A percentile compares a stretch with the other conserved stretches of the same genome.
Evolutionary conservation across 1,140 invertebrate species (phyloP).

Genomic region (Drosophila watanabei): DNA sequence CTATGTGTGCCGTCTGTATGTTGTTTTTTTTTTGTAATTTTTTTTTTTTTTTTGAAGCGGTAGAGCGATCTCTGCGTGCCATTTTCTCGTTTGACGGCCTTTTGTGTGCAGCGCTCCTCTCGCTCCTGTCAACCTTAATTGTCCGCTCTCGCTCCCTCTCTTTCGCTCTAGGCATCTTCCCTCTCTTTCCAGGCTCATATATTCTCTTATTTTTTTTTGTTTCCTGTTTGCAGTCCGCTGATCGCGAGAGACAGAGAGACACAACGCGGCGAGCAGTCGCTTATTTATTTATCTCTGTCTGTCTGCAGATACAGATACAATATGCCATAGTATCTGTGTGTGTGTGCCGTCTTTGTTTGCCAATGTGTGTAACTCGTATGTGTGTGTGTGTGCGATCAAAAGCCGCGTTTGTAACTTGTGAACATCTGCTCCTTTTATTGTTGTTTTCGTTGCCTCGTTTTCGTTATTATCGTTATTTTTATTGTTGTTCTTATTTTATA

Average conservation of each 20-base stretch:
- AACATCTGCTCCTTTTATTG: constrained; percentile 85
- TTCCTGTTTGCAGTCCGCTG: constrained; percentile 76
- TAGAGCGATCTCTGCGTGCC: constrained; percentile 66
- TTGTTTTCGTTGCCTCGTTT: constrained; percentile 64
- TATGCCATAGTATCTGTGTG: constrained; percentile 27
- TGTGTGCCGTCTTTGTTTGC: constrained; percentile 18
- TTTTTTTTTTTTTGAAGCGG: constrained; percentile 16
- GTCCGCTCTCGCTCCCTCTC: constrained; percentile 29
- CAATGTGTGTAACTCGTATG: constrained; percentile 21
- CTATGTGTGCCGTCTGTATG: constrained; percentile 68
- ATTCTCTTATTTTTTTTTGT: constrained; percentile 53
- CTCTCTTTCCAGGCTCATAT: constrained; percentile 26
- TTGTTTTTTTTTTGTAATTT: background rate
- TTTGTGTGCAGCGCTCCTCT: constrained; percentile 55
- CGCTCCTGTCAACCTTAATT: constrained; percentile 62
- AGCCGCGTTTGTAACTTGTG: constrained; percentile 76
- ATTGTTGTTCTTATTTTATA: constrained; percentile 76
- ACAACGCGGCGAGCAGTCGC: constrained; percentile 69
- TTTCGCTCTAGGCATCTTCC: background rate
- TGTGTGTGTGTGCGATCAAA: constrained; percentile 55
- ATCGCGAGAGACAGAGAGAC: constrained; percentile 52
- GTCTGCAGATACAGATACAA: constrained; percentile 31
- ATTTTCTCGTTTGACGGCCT: constrained; percentile 82
- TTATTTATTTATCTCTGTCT: constrained; percentile 81
- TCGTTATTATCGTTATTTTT: constrained; percentile 80